Evolutionary conservation across 2,113 vertebrate species (phyloP), one percentile per base, ranked within the genome.

Genomic region (Verasper variegatus): DNA sequence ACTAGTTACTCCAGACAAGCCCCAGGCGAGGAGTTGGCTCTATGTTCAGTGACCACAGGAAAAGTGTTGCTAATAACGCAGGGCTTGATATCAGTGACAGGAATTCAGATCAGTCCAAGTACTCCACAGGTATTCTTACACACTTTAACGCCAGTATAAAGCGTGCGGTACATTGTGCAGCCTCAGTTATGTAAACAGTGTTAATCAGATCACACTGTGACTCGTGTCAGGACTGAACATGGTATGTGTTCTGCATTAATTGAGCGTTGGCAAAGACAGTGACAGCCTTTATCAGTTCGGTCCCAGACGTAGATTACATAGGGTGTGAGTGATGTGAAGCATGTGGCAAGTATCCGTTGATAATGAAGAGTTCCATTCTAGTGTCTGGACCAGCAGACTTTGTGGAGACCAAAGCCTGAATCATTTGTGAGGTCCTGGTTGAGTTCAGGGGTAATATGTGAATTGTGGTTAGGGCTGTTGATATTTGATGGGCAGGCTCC

Each of bases 311-410:
- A 74, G 71, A 85, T 82, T 78, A 63, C 0, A 18, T 8, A 61
- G 76, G 73, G 80, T 82, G 86, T 69, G 63, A 81, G 71, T 12
- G 57, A 62, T 63, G 58, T 60, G 1, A 58, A 57, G 70, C 78
- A 78, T 81, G 76, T 68, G n/a, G 18, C 67, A 74, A 21, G 47
- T 21, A 71, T 82, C 81, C 84, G 76, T 83, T 91, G 88, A 90
- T 92, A 88, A 88, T 83, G 76, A 86, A 72, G 76, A 82, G 90
- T 92, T 86, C 86, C 73, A 17, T 82, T 91, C 89, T 89, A 88
- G 90, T 18, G 15, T 51, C 47, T 51, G 47, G 15, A 5, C 17
- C 47, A 6, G 47, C 47, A 4, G 40, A 42, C 40, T 12, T 13
- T 13, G 40, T 42, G 40, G 47, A 51, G 4, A 51, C 47, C 47